Percentiles rank a stretch among this genome's conserved stretches.
phyloP scores from a whole-genome alignment of 2,797 vertebrate genomes.

The Diglossa cyanea region DNA sequence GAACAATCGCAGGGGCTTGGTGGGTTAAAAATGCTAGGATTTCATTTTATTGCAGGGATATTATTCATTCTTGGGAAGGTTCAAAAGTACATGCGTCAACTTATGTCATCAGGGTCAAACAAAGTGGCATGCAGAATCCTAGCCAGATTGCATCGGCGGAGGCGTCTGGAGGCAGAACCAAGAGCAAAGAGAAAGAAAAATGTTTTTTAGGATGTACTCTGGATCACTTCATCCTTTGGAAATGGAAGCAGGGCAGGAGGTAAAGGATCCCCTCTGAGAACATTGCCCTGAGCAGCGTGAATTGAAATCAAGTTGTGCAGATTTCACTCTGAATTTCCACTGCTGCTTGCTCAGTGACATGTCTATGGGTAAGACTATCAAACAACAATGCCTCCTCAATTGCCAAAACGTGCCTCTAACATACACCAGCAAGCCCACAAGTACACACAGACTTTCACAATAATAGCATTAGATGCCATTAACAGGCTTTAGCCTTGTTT shows the following conservation, averaged over 20 bases:
- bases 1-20: conserved; percentile 5
- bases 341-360: not conserved
- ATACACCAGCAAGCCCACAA: not conserved
- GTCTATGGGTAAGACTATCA: not conserved
- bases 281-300: not conserved
- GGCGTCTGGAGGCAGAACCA: conserved; percentile 11
- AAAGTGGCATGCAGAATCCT: conserved; percentile 45
- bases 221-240: not conserved
- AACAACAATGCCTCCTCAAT: not conserved
- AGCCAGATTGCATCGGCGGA: conserved; percentile 8
- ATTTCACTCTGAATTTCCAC: not conserved
- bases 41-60: conserved; percentile 67
- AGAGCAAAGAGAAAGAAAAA: conserved; percentile 1
- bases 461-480: conserved; percentile 34
- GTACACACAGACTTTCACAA: not conserved
- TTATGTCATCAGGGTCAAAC: conserved; percentile 65
- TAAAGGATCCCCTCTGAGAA: conserved; percentile 3
- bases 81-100: conserved; percentile 67
- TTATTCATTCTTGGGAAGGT: conserved; percentile 67
- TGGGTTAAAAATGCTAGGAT: conserved; percentile 61
- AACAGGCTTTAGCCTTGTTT: conserved; percentile 46
- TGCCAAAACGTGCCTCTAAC: not conserved
- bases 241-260: not conserved
- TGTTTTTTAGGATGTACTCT: not conserved
- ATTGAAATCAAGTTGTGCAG: not conserved